Percentiles rank a stretch among this genome's conserved stretches.
Evolutionary conservation across 64 coral and sea anemone species (phyloP).

Genomic region (Acropora yongei): DNA sequence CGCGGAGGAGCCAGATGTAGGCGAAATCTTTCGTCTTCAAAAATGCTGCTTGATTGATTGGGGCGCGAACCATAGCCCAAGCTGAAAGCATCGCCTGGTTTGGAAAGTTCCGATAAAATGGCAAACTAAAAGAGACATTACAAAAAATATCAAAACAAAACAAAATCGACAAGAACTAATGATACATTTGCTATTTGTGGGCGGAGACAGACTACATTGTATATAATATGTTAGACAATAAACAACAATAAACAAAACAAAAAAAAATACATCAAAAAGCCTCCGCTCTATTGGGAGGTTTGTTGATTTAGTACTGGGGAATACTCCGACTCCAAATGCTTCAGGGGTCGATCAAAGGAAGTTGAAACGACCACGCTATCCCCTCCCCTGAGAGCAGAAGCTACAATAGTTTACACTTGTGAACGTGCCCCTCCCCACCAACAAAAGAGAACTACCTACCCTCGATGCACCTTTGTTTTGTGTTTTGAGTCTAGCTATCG

Average conservation of each 20-base stretch:
- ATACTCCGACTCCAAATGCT: no score
- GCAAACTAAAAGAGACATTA: slow-evolving; percentile 47
- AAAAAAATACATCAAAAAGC: no score
- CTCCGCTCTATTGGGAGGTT: no score
- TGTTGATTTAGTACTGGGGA: no score
- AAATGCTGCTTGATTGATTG: slow-evolving; percentile 56
- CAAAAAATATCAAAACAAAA: neutral
- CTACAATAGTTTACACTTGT: neutral
- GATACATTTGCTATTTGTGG: no score
- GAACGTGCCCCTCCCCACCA: neutral
- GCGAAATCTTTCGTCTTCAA: slow-evolving; percentile 73
- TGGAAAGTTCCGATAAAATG: slow-evolving; percentile 76
- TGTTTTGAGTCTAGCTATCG: slow-evolving; percentile 36
- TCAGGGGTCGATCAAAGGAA: no score
- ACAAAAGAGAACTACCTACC: slow-evolving; percentile 29
- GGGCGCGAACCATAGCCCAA: slow-evolving; percentile 29
- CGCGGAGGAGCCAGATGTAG: slow-evolving; percentile 61
- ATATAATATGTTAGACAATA: no score
- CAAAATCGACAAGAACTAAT: no score
- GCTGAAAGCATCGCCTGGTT: slow-evolving; percentile 53
- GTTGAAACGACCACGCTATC: neutral
- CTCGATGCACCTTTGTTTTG: slow-evolving; percentile 71
- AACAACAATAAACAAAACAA: no score
- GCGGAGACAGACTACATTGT: no score
- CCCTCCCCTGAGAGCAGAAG: neutral